Evolutionary conservation across 2,888 invertebrate species (phyloP), one percentile per base, ranked within the genome.

Genomic region (Epinotia bilunana): DNA sequence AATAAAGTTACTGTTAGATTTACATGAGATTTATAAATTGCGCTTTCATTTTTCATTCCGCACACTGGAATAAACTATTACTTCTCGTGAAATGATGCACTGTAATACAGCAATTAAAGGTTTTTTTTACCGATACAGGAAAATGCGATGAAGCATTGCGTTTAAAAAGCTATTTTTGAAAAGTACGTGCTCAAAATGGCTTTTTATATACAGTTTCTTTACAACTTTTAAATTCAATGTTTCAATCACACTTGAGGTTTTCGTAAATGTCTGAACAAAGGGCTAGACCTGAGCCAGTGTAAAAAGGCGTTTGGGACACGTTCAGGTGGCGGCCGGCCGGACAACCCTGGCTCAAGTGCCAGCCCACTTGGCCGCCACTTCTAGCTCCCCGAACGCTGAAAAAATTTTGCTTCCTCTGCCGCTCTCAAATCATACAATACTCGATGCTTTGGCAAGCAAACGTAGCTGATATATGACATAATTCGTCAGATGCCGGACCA

Each of bases 301-400:
- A 86, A 87, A 88, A 88, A 74, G 70, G 82, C 79, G 83, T 77
- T 80, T 81, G 78, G 83, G 85, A 87, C 86, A 87, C 85, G 86
- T 86, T 86, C 89, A 89, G 87, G 88, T 88, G 85, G 86, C 82
- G 79, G 77, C 81, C 77, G 83, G 80, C 83, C 69, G 69, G 69
- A 74, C 79, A 82, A 81, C 81, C 79, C 80, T 80, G 81, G 82
- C 81, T 83, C 65, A 76, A 82, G 83, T 78, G 81, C 75, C 77
- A 73, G 74, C 77, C 79, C 80, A 83, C 83, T 83, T 80, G 61
- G 61, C 71, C 28, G 65, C 55, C 79, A 73, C 80, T 80, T 88
- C 78, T 77, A 90, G 84, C 76, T 80, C 86, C 73, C 88, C 90
- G 82, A 80, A 82, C 84, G 79, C 83, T 84, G 82, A 84, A 88